Evolutionary conservation across 2,888 invertebrate species (phyloP), one percentile per base, ranked within the genome.

Genomic region (Ennomos quercinarius): DNA sequence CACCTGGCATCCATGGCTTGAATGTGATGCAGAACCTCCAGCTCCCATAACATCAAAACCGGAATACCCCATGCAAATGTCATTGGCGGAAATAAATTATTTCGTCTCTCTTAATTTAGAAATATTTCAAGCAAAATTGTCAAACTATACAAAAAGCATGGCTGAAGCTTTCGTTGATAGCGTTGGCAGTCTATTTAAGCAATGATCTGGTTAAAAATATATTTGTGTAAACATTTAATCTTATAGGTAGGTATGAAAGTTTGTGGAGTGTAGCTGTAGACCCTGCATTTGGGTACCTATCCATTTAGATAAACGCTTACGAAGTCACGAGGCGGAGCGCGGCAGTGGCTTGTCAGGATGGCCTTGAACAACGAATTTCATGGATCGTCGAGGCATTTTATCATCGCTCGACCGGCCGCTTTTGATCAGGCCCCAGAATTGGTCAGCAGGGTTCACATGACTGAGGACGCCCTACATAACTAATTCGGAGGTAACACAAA

Each of bases 361-460:
- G 65, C 57, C 68, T 67, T 68, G 78, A 80, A 80, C 83, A 84
- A 78, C 81, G 77, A 79, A 82, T 79, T 84, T 81, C 76, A 80
- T 81, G 80, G 80, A 76, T 73, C 80, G 76, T 68, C 73, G 77
- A 79, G 77, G 76, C 79, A 79, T 80, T 81, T 77, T 75, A 78
- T 79, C 79, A 73, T 73, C 84, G 82, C 74, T 78, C 77, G 78
- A 72, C 51, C 74, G 76, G 63, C 62, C 77, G 70, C 69, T 76
- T 90, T 89, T 89, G 89, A 90, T 89, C 89, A 86, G 68, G 72
- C 77, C 80, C 88, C 87, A 86, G 68, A 87, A 87, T 88, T 86
- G 83, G 86, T 80, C 77, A 80, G 81, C 77, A 71, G 74, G 75
- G 76, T 69, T 70, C 67, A 65, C 75, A 75, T 73, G 76, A 74